Percentiles rank a stretch among this genome's conserved stretches.
These are phyloP conservation scores for Hylia prasina DNA, from an alignment of 2,113 vertebrate species.

Conservation along the genomic window DNA sequence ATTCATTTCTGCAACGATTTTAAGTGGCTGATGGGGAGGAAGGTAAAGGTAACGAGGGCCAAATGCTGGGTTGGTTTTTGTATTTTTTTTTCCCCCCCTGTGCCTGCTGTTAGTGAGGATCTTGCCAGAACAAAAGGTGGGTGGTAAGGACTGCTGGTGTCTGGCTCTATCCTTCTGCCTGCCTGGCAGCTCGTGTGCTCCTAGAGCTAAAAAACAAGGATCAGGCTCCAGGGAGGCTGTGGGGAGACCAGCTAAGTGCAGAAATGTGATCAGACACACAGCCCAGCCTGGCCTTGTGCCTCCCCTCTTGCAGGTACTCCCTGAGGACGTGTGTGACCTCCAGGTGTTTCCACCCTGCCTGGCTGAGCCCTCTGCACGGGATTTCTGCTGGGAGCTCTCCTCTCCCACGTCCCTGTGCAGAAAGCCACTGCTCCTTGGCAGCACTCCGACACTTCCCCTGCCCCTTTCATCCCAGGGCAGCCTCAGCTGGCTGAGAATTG, in stretches of 20 bases:
- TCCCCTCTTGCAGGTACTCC: background rate
- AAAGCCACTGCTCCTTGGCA: background rate
- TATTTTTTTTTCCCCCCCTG: accelerated
- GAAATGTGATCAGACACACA: background rate
- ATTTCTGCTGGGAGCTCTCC: background rate
- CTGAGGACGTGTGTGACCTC: accelerated
- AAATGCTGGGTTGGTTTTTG: background rate
- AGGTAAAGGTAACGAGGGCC: background rate
- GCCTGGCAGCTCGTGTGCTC: background rate
- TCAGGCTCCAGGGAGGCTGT: background rate
- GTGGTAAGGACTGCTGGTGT: background rate
- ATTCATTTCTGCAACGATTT: background rate
- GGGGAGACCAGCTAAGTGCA: background rate
- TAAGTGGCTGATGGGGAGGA: background rate
- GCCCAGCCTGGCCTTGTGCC: background rate
- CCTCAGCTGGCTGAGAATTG: background rate
- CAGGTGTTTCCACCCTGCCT: background rate
- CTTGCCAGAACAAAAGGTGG: background rate
- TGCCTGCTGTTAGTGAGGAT: background rate
- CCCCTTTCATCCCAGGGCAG: background rate
- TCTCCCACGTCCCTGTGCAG: accelerated
- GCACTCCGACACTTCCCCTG: background rate
- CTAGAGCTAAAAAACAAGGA: background rate
- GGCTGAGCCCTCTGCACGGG: background rate
- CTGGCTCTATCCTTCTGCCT: background rate